A percentile compares a stretch with the other conserved stretches of the same genome.
Conservation (phyloP, 2,113 vertebrate species). For the Carassius carassius region DNA sequence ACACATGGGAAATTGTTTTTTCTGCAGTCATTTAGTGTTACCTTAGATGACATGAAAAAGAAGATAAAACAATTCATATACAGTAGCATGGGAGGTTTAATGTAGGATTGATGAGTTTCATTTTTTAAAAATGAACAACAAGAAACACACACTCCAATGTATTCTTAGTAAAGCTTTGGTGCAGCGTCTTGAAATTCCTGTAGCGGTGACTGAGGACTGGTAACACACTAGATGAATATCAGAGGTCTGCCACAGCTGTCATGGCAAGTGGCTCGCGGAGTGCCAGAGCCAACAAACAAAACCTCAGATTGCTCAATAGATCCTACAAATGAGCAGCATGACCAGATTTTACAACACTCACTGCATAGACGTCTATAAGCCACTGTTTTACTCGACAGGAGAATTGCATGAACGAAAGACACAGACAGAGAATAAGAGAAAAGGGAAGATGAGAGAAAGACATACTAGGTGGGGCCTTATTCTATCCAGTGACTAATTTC, state of each 20-base stretch:
- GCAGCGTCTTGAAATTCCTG: conserved; percentile 65
- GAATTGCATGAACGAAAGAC: background rate
- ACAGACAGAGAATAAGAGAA: background rate
- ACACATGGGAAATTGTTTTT: too few species aligned
- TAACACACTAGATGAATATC: conserved; percentile 75
- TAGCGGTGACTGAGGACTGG: conserved; percentile 54
- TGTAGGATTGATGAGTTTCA: background rate
- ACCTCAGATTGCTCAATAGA: conserved; percentile 73
- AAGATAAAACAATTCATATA: background rate
- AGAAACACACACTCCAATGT: conserved; percentile 49
- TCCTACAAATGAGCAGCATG: conserved; percentile 54
- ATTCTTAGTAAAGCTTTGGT: conserved; percentile 61
- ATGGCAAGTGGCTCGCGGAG: conserved; percentile 71
- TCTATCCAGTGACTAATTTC: conserved; percentile 23
- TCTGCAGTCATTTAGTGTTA: too few species aligned
- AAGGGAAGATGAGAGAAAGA: background rate
- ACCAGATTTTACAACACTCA: background rate
- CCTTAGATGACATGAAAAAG: background rate
- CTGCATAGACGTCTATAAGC: background rate
- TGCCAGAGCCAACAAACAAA: conserved; percentile 71
- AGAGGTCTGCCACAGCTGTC: conserved; percentile 68
- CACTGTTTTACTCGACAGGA: background rate
- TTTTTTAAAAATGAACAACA: conserved; percentile 44
- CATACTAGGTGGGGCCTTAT: conserved; percentile 34
- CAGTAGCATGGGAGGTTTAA: background rate